Percentiles rank a stretch among this genome's conserved stretches.
Evolutionary conservation across 2,888 invertebrate genomes (phyloP).

Genomic region (Rhyacophila evoluta): DNA sequence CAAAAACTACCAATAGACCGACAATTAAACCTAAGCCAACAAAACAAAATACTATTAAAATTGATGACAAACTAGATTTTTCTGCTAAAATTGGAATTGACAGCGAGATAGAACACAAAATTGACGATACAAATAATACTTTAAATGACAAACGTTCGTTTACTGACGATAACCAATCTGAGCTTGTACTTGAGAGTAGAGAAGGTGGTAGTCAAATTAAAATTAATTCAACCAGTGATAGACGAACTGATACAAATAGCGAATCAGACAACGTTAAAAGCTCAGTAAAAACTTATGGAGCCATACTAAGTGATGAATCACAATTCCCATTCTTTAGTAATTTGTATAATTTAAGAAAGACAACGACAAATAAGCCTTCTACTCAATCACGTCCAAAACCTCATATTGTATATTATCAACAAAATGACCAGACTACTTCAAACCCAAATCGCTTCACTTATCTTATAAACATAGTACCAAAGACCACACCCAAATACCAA

Average conservation of each 20-base stretch:
- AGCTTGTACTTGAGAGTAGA: background rate
- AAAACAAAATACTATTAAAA: slow-evolving; percentile 58
- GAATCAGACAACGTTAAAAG: slow-evolving; percentile 20
- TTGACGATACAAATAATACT: slow-evolving; percentile 21
- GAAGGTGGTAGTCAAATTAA: too few species aligned
- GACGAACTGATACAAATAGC: slow-evolving; percentile 56
- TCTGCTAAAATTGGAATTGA: slow-evolving; percentile 48
- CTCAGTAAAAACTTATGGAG: slow-evolving; percentile 49
- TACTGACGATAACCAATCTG: background rate
- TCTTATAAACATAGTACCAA: slow-evolving; percentile 68
- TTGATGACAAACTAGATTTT: slow-evolving; percentile 74
- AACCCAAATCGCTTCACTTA: slow-evolving; percentile 68
- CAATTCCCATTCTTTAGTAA: slow-evolving; percentile 47
- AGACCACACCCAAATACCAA: slow-evolving; percentile 66
- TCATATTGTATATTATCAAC: slow-evolving; percentile 40
- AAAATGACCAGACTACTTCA: slow-evolving; percentile 59
- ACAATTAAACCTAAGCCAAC: slow-evolving; percentile 52
- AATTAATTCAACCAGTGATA: background rate
- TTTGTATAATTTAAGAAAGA: slow-evolving; percentile 36
- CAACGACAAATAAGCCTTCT: slow-evolving; percentile 42
- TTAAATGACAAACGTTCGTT: slow-evolving; percentile 42
- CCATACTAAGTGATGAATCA: slow-evolving; percentile 41
- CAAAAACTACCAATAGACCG: slow-evolving; percentile 34
- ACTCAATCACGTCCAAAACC: slow-evolving; percentile 40
- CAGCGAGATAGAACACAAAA: slow-evolving; percentile 19